These are phyloP conservation scores for Melanostoma mellinum DNA, from an alignment of 2,888 invertebrate species.

Conservation along the genomic window DNA sequence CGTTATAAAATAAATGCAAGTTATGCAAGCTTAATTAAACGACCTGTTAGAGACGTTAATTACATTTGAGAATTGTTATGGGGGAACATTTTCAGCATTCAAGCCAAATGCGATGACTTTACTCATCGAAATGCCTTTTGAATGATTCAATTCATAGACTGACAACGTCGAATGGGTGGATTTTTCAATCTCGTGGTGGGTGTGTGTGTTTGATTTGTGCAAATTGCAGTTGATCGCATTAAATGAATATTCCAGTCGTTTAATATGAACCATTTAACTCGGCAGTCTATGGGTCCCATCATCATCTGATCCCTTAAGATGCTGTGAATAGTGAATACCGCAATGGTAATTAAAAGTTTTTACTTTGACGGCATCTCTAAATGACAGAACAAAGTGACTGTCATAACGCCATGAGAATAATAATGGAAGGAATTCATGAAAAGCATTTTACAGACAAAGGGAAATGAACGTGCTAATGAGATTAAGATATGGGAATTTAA, in stretches of 20 bases:
- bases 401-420: too few relatives aligned
- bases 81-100: constrained; percentile 16
- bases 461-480: too few relatives aligned
- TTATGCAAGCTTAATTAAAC: constrained; percentile 38
- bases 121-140: constrained; percentile 13
- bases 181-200: not conserved
- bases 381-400: constrained; percentile 23
- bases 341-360: constrained; percentile 6
- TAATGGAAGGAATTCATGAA: too few relatives aligned
- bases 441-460: too few relatives aligned
- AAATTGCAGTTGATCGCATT: constrained; percentile 48
- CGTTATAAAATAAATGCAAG: constrained; percentile 18
- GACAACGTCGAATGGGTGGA: constrained; percentile 5
- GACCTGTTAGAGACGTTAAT: constrained; percentile 54
- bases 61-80: constrained; percentile 36
- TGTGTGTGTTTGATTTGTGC: constrained; percentile 26
- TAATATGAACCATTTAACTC: constrained; percentile 21
- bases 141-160: constrained; percentile 32
- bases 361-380: constrained; percentile 25
- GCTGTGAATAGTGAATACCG: not conserved
- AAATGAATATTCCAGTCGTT: constrained; percentile 46
- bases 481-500: too few relatives aligned
- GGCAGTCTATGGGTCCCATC: not conserved
- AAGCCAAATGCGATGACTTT: constrained; percentile 31
- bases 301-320: too few relatives aligned